Evolutionary conservation across 2,888 invertebrate genomes (phyloP).

Genomic region (Criorhina ranunculi): DNA sequence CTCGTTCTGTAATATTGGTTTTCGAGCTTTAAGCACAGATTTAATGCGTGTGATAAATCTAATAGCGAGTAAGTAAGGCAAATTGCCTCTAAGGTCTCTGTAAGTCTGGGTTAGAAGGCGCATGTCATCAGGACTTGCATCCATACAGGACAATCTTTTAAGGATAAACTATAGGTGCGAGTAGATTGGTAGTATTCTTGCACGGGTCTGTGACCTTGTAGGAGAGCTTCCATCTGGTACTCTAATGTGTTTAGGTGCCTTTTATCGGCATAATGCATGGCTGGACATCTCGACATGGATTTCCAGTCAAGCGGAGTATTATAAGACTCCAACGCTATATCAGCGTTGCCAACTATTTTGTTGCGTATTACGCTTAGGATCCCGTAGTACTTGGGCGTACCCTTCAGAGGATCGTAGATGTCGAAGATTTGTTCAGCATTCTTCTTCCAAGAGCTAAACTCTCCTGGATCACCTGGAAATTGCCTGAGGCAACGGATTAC

Average conservation of each 20-base stretch:
- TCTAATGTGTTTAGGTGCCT: constrained; percentile 7
- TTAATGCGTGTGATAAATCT: not conserved
- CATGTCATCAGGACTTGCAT: constrained; percentile 43
- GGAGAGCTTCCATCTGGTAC: constrained; percentile 2
- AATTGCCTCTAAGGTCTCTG: constrained; percentile 46
- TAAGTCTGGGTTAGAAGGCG: constrained; percentile 55
- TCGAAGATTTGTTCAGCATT: not conserved
- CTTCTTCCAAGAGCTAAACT: constrained; percentile 1
- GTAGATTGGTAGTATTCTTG: constrained; percentile 17
- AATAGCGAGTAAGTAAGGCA: constrained; percentile 16
- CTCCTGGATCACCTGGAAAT: constrained; percentile 2
- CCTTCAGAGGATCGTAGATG: constrained; percentile 10
- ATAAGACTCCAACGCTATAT: not conserved
- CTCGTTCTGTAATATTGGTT: constrained; percentile 1
- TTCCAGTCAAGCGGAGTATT: not conserved
- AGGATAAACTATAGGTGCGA: constrained; percentile 1
- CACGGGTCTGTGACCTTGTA: not conserved
- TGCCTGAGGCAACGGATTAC: not conserved
- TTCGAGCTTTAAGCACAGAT: constrained; percentile 2
- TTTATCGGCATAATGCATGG: constrained; percentile 12
- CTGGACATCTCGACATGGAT: constrained; percentile 1
- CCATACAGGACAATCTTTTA: not conserved
- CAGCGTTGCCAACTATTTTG: not conserved
- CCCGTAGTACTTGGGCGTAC: constrained; percentile 1
- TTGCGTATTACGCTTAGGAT: not conserved